Evolutionary conservation across 2,888 invertebrate genomes (phyloP).

Genomic region (Mythimna loreyi): DNA sequence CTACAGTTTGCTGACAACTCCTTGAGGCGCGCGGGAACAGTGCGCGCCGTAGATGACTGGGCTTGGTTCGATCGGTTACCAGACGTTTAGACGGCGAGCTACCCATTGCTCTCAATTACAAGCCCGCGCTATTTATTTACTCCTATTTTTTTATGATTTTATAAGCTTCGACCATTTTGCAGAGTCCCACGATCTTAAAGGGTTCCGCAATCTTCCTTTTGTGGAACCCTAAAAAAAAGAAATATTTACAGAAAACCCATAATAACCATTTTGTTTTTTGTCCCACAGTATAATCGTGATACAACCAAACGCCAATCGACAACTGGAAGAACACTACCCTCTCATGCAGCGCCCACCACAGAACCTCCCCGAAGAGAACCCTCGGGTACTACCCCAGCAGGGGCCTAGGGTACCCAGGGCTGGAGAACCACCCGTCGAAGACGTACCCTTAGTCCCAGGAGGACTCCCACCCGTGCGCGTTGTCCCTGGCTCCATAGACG

Average conservation of each 20-base stretch:
- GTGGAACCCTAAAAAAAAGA: too few relatives aligned
- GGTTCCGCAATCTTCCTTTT: too few relatives aligned
- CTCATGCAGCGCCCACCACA: background rate
- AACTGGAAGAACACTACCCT: conserved; percentile 5
- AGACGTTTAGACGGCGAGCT: too few relatives aligned
- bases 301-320: conserved; percentile 43
- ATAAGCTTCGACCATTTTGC: too few relatives aligned
- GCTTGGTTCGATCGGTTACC: too few relatives aligned
- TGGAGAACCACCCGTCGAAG: background rate
- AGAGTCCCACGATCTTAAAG: too few relatives aligned
- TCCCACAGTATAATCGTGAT: conserved; percentile 58
- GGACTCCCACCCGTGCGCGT: background rate
- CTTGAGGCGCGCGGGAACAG: too few relatives aligned
- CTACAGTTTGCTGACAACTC: too few relatives aligned
- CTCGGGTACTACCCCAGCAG: background rate
- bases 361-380: background rate
- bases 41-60: too few relatives aligned
- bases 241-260: background rate
- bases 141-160: too few relatives aligned
- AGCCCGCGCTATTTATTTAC: too few relatives aligned
- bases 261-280: background rate
- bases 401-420: background rate
- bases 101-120: too few relatives aligned
- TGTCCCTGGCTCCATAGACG: background rate
- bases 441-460: background rate